Percentiles rank a stretch among this genome's conserved stretches.
These are phyloP conservation scores for Heliconius cydno DNA, from an alignment of 2,888 invertebrate genomes.

Conservation along the genomic window DNA sequence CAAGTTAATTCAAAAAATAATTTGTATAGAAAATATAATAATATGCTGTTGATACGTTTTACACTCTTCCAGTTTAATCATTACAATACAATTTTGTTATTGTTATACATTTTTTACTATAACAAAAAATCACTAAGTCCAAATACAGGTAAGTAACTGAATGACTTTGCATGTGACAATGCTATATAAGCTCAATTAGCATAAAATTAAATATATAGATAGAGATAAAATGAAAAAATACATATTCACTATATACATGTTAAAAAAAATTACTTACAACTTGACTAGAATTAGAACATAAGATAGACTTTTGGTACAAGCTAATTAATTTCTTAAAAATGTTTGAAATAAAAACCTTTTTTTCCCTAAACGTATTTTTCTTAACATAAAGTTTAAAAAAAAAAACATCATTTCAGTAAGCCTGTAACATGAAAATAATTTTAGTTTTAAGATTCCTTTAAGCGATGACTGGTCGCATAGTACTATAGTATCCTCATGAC, in stretches of 20 bases:
- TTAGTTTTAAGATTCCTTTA: not conserved
- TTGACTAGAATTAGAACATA: no score
- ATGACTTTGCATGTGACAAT: not conserved
- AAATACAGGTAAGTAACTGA: not conserved
- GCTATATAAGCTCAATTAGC: no score
- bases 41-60: not conserved
- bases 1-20: not conserved
- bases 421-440: not conserved
- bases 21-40: not conserved
- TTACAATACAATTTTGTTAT: not conserved
- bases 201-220: no score
- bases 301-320: no score
- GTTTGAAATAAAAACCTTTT: no score
- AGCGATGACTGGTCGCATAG: conserved; percentile 8
- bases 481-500: conserved; percentile 4
- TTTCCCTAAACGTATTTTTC: no score
- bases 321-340: no score
- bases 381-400: not conserved
- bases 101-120: not conserved
- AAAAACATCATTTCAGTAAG: not conserved
- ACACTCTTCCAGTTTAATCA: not conserved
- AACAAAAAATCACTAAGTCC: not conserved
- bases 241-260: no score
- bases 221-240: no score
- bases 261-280: no score